These are phyloP conservation scores for Ectropis grisescens DNA, from an alignment of 1,140 invertebrate genomes.

Conservation along the genomic window DNA sequence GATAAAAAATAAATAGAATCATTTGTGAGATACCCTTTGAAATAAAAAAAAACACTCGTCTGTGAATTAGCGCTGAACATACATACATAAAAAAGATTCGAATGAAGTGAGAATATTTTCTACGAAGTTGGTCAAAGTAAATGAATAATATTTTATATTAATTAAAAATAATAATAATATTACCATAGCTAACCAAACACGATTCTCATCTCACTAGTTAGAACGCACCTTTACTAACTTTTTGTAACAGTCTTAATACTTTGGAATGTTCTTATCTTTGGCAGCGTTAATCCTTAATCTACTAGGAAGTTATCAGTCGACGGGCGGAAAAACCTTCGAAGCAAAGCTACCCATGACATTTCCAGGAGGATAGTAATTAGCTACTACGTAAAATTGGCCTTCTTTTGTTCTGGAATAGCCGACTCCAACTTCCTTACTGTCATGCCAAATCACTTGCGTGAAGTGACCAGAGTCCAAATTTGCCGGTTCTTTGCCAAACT, in stretches of 20 bases:
- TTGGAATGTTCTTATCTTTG: slow-evolving; percentile 37
- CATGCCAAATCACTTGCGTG: slow-evolving; percentile 86
- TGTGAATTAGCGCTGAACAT: too few relatives aligned
- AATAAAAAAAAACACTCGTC: too few relatives aligned
- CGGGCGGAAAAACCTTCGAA: slow-evolving; percentile 77
- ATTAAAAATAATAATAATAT: too few relatives aligned
- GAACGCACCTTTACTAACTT: slow-evolving; percentile 1
- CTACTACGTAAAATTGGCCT: slow-evolving; percentile 85
- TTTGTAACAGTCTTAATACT: too few relatives aligned
- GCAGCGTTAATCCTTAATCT: slow-evolving; percentile 5
- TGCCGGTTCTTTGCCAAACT: slow-evolving; percentile 76
- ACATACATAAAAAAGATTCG: too few relatives aligned
- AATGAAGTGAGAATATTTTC: too few relatives aligned
- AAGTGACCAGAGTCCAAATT: slow-evolving; percentile 80
- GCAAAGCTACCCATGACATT: slow-evolving; percentile 85
- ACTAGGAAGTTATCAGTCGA: slow-evolving; percentile 24
- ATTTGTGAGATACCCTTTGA: too few relatives aligned
- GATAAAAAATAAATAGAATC: too few relatives aligned
- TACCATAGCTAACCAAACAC: too few relatives aligned
- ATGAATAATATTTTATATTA: too few relatives aligned
- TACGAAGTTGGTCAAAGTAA: too few relatives aligned
- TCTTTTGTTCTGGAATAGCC: slow-evolving; percentile 78
- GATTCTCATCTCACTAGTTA: not conserved
- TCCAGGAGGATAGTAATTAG: slow-evolving; percentile 89
- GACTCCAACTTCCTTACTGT: slow-evolving; percentile 81